phyloP scores from a whole-genome alignment of 2,113 vertebrate species.

The Silurus asotus region DNA sequence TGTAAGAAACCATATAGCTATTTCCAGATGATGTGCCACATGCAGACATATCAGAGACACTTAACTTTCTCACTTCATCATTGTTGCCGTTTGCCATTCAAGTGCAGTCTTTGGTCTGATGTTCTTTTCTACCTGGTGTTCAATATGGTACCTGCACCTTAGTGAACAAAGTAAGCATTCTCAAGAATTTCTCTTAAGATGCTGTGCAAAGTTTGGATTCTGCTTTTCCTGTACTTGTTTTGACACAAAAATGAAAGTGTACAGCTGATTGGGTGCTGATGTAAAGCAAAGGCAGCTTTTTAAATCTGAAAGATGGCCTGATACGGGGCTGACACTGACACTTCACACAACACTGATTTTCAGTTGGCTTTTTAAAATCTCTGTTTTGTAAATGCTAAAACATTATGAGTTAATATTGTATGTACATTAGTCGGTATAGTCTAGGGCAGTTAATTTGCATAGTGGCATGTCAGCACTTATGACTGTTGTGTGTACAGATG shows the following conservation, averaged over 20 bases:
- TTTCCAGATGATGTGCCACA: slow-evolving; percentile 22
- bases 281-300: slow-evolving; percentile 1
- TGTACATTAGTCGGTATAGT: slow-evolving; percentile 43
- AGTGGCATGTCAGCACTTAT: slow-evolving; percentile 31
- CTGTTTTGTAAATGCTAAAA: slow-evolving; percentile 53
- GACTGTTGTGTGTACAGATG: slow-evolving; percentile 21
- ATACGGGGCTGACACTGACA: slow-evolving; percentile 35
- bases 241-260: not conserved
- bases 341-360: slow-evolving; percentile 48
- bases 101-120: not conserved
- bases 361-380: slow-evolving; percentile 37
- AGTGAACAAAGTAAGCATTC: slow-evolving; percentile 26
- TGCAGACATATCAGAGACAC: slow-evolving; percentile 53
- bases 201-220: slow-evolving; percentile 2
- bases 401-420: slow-evolving; percentile 46
- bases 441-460: slow-evolving; percentile 40
- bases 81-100: slow-evolving; percentile 7
- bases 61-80: slow-evolving; percentile 40
- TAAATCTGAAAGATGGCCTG: slow-evolving; percentile 20
- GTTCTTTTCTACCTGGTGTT: slow-evolving; percentile 21
- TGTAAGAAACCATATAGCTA: slow-evolving; percentile 13
- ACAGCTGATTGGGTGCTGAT: slow-evolving; percentile 10
- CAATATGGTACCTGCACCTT: slow-evolving; percentile 36
- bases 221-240: not conserved
- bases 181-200: slow-evolving; percentile 9